A percentile compares a stretch with the other conserved stretches of the same genome.
Conservation (phyloP, 2,888 invertebrate genomes). For the Macrosiphum euphorbiae region DNA sequence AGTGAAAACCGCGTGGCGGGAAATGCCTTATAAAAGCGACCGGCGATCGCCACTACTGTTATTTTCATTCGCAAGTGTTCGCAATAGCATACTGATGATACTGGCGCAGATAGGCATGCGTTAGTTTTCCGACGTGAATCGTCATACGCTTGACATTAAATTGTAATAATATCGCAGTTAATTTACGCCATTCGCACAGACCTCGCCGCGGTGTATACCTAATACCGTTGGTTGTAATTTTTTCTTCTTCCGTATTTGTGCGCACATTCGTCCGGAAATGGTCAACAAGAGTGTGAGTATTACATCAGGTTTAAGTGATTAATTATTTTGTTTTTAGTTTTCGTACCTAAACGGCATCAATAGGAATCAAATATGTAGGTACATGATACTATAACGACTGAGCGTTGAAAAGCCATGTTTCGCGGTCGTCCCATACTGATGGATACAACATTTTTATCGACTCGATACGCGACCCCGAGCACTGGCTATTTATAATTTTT, state of each 20-base stretch:
- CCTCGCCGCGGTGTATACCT: not conserved
- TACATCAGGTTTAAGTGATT: not conserved
- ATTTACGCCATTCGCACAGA: not conserved
- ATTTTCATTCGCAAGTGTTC: not conserved
- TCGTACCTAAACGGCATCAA: not conserved
- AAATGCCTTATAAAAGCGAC: not conserved
- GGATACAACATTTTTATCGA: not conserved
- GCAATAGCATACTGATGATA: not conserved
- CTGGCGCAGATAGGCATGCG: not conserved
- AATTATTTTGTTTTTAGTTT: not conserved
- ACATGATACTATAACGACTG: not conserved
- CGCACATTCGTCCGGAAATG: not conserved
- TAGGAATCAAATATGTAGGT: not conserved
- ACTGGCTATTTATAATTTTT: too few relatives aligned
- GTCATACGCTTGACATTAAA: not conserved
- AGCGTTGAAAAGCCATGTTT: not conserved
- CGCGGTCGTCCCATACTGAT: not conserved
- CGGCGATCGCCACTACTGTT: not conserved
- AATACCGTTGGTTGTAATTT: not conserved
- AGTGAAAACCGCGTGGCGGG: conserved; percentile 27
- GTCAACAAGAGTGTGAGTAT: conserved; percentile 36
- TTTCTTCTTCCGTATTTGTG: not conserved
- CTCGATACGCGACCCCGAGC: not conserved
- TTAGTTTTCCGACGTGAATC: not conserved
- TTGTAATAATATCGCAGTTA: not conserved